These are phyloP conservation scores for Lindbergichthys nudifrons DNA, from an alignment of 2,797 vertebrate genomes.

Conservation along the genomic window DNA sequence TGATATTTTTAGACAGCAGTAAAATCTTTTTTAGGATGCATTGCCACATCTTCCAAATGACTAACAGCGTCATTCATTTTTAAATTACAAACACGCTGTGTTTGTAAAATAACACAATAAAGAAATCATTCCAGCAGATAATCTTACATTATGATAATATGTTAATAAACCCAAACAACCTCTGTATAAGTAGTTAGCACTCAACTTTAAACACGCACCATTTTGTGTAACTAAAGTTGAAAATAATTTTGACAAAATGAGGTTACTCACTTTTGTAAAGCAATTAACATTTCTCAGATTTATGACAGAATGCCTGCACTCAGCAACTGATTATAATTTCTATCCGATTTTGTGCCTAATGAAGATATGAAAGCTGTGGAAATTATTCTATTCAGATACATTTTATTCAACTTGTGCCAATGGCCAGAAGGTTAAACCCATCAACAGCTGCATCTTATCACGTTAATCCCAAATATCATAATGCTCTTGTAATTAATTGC, in stretches of 20 bases:
- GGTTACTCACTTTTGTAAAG: not conserved
- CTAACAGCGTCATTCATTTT: constrained; percentile 14
- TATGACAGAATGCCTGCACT: constrained; percentile 21
- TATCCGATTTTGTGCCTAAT: constrained; percentile 21
- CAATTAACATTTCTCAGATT: not conserved
- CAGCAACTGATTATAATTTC: constrained; percentile 19
- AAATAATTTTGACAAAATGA: constrained; percentile 34
- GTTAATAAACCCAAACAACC: not conserved
- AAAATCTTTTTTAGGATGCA: constrained; percentile 17
- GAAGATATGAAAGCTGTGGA: constrained; percentile 19
- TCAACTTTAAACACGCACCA: not conserved
- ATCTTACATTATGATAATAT: not conserved
- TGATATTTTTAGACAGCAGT: constrained; percentile 42
- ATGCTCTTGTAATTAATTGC: constrained; percentile 35
- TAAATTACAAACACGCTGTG: constrained; percentile 8
- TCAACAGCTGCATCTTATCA: constrained; percentile 15
- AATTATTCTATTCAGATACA: constrained; percentile 5
- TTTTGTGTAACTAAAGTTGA: not conserved
- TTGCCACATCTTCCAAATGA: constrained; percentile 18
- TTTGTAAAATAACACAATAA: constrained; percentile 11
- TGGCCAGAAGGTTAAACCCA: constrained; percentile 44
- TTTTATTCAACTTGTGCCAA: constrained; percentile 32
- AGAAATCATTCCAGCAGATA: not conserved
- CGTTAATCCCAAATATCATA: constrained; percentile 20
- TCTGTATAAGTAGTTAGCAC: not conserved